phyloP scores from a whole-genome alignment of 2,888 invertebrate species.

The Drosophila kuntzei region DNA sequence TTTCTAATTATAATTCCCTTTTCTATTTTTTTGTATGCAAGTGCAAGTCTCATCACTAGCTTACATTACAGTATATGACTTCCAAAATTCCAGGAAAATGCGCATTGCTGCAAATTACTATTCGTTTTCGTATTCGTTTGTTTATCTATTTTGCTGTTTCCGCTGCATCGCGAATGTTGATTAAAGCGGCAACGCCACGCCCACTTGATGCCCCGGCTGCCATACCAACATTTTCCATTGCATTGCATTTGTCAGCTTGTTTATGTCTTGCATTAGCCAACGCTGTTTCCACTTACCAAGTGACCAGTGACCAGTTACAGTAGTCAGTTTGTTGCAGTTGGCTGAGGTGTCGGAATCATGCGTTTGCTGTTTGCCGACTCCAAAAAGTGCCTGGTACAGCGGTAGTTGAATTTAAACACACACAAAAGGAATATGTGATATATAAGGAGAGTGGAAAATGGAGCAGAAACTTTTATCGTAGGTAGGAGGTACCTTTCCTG shows the following conservation, averaged over 20 bases:
- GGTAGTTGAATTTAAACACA: constrained; percentile 10
- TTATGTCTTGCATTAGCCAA: constrained; percentile 60
- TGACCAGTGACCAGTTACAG: background rate
- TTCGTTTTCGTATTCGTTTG: constrained; percentile 3
- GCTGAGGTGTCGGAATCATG: constrained; percentile 36
- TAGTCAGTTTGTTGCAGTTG: constrained; percentile 10
- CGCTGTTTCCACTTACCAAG: constrained; percentile 1
- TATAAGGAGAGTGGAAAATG: constrained; percentile 71
- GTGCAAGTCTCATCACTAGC: background rate
- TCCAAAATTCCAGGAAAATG: constrained; percentile 3
- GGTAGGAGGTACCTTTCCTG: constrained; percentile 58
- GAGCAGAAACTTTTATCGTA: constrained; percentile 78
- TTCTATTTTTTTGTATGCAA: background rate
- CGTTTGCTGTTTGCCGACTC: constrained; percentile 24
- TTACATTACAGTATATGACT: background rate
- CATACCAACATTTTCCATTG: constrained; percentile 37
- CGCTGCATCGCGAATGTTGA: constrained; percentile 20
- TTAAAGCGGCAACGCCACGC: constrained; percentile 39
- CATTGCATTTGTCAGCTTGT: constrained; percentile 65
- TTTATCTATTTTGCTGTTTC: constrained; percentile 17
- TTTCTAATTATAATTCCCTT: too few species aligned
- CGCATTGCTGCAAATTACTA: constrained; percentile 2
- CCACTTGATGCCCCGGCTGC: constrained; percentile 21
- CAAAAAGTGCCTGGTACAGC: constrained; percentile 23
- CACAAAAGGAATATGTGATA: constrained; percentile 29